phyloP scores from a whole-genome alignment of 2,797 vertebrate species.

The Dipus sagitta region DNA sequence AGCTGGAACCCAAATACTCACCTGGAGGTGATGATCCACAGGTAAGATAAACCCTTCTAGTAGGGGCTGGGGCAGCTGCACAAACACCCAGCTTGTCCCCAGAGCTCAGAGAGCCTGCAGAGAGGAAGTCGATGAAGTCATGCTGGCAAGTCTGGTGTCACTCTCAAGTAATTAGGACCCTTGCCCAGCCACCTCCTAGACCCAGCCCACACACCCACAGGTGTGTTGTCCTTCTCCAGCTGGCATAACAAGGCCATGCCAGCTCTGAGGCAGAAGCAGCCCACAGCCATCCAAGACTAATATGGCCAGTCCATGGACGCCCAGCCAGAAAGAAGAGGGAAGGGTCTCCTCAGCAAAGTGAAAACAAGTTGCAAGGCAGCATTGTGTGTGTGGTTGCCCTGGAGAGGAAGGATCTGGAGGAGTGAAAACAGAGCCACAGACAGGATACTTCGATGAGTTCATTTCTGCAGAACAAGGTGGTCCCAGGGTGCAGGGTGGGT shows the following conservation, averaged over 20 bases:
- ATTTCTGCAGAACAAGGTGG: conserved; percentile 58
- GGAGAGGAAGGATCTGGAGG: conserved; percentile 67
- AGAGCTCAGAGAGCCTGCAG: conserved; percentile 47
- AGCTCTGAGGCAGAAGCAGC: conserved; percentile 80
- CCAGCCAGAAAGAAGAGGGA: conserved; percentile 78
- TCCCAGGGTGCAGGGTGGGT: neutral
- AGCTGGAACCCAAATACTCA: conserved; percentile 60
- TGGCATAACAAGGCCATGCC: conserved; percentile 88
- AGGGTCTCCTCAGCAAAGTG: conserved; percentile 78
- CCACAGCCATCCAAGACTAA: conserved; percentile 85
- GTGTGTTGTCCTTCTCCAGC: conserved; percentile 89
- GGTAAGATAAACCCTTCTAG: conserved; percentile 62
- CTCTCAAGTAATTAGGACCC: conserved; percentile 81
- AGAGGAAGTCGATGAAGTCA: conserved; percentile 88
- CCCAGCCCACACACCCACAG: conserved; percentile 83
- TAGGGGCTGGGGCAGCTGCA: conserved; percentile 81
- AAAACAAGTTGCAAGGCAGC: conserved; percentile 85
- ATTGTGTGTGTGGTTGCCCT: conserved; percentile 71
- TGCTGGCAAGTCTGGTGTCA: conserved; percentile 80
- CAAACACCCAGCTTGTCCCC: conserved; percentile 81
- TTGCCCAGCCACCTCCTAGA: conserved; percentile 73
- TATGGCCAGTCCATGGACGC: conserved; percentile 72
- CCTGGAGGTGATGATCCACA: neutral
- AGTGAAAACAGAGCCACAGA: conserved; percentile 60
- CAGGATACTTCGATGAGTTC: conserved; percentile 10